Percentiles rank a stretch among this genome's conserved stretches.
Conservation (phyloP, 2,888 invertebrate species). For the Xanthorhoe spadicearia region DNA sequence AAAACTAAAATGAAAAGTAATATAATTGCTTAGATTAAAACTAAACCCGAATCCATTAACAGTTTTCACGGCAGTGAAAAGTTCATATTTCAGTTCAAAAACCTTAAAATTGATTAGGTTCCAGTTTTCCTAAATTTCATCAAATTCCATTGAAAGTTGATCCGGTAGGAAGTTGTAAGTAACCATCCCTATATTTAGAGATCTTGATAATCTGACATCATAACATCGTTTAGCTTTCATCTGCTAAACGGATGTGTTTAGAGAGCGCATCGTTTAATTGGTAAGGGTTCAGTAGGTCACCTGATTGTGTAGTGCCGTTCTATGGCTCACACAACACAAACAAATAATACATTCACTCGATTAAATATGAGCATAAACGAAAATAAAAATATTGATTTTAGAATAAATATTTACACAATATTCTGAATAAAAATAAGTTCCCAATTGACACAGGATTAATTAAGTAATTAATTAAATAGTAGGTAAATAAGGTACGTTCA, state of each 20-base stretch:
- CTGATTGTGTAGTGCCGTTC: neutral
- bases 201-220: conserved; percentile 31
- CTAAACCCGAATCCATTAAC: neutral
- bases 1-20: neutral
- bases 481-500: no score
- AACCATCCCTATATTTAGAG: conserved; percentile 38
- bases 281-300: conserved; percentile 14
- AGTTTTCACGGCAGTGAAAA: neutral
- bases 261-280: conserved; percentile 13
- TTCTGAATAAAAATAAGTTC: no score
- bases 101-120: neutral
- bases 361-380: neutral
- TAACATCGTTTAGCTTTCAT: conserved; percentile 19
- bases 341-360: neutral
- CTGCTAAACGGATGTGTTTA: conserved; percentile 19
- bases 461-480: no score
- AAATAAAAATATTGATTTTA: neutral
- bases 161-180: conserved; percentile 45
- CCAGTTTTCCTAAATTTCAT: conserved; percentile 1
- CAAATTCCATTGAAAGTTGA: conserved; percentile 22
- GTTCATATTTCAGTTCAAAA: neutral
- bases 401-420: no score
- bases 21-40: neutral
- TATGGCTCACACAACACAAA: neutral
- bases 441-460: no score